Base-by-base conservation (phyloP, 37 sponge, comb jelly and placozoan species). In the Aplysina aerophoba region DNA sequence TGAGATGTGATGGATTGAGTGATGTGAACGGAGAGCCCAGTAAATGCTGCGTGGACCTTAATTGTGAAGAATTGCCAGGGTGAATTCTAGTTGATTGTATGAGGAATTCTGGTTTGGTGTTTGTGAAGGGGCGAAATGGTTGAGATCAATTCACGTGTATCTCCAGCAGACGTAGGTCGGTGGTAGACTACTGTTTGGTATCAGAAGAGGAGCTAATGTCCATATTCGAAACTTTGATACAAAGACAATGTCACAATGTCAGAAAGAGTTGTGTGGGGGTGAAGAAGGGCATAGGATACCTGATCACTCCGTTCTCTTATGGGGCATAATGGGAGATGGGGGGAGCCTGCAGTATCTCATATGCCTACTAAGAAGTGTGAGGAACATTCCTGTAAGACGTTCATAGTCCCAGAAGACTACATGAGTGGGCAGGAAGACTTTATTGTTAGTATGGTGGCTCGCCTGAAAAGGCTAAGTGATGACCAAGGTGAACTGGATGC, bases 171-270 rank as follows among this genome's bases (percentile, higher is more conserved):
- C 12, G 64, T 62, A 44, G 50, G 50, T 44, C 50, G 3, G 50
- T 44, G 50, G 50, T 44, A 8, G 50, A 44, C 8, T 44, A 62
- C 28, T 62, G 64, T 62, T 62, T 62, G 64, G 64, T 62, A 14
- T 13, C 64, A 62, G 64, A 62, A 62, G 64, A 62, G 4, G 28
- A 62, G 4, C 64, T 62, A 28, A 62, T 62, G 64, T 11, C 64
- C 64, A 62, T n/a, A n/a, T 62, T 62, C 64, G 12, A 5, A 62
- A 62, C 28, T 62, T 62, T 62, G 12, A 2, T 11, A 14, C 11
- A 14, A 62, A 62, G 28, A 62, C 64, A 62, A 62, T 62, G 64
- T 62, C 64, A 62, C 64, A 62, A 62, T 62, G 64, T 62, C 12
- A 62, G 64, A 14, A 62, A 11, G 64, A 62, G 64, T 11, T 62